These are phyloP conservation scores for Melanogrammus aeglefinus DNA, from an alignment of 2,797 vertebrate genomes.

Conservation along the genomic window DNA sequence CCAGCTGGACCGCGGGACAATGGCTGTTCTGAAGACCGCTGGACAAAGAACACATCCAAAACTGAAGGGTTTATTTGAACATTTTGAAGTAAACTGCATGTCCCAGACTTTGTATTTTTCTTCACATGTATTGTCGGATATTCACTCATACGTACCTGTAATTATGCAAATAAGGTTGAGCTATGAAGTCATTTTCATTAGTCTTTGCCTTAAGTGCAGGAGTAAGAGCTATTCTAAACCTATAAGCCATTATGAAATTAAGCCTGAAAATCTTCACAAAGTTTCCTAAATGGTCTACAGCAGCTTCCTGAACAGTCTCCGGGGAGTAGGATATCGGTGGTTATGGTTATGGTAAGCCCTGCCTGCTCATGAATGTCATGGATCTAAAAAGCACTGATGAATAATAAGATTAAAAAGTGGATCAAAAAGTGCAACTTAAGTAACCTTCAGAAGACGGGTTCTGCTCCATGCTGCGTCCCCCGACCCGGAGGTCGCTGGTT, in stretches of 20 bases:
- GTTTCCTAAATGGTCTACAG: too few relatives aligned
- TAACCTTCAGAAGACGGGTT: conserved; percentile 84
- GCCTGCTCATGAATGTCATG: not conserved
- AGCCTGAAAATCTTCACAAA: too few relatives aligned
- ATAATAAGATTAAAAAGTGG: not conserved
- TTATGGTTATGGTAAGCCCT: not conserved
- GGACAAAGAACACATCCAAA: not conserved
- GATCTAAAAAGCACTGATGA: not conserved
- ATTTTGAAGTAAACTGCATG: not conserved
- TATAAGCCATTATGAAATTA: too few relatives aligned
- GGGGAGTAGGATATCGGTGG: not conserved
- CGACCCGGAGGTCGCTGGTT: conserved; percentile 50
- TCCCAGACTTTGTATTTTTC: not conserved
- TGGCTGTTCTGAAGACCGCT: not conserved
- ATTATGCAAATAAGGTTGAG: not conserved
- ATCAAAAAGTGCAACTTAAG: not conserved
- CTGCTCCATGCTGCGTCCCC: conserved; percentile 68
- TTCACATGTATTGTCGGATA: not conserved
- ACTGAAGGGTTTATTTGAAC: not conserved
- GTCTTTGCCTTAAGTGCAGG: not conserved
- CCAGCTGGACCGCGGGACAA: not conserved
- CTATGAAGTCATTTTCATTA: not conserved
- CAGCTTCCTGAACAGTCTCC: too few relatives aligned
- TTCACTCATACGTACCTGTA: not conserved
- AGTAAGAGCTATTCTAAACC: not conserved